Evolutionary conservation across 2,113 vertebrate genomes (phyloP).

Genomic region (Narcine bancroftii): DNA sequence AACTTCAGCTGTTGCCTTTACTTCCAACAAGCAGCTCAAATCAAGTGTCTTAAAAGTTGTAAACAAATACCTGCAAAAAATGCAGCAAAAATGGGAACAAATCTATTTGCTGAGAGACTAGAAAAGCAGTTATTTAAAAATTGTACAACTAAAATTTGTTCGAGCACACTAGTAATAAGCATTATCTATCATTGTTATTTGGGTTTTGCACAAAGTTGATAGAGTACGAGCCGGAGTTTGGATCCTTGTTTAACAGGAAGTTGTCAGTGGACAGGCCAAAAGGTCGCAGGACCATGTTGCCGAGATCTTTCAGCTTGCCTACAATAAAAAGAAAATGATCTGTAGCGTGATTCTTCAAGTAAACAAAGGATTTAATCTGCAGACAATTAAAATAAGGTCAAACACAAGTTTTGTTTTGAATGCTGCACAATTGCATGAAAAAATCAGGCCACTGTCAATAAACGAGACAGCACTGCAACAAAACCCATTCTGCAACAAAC

Average conservation of each 20-base stretch:
- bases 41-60: slow-evolving; percentile 12
- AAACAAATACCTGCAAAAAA: background rate
- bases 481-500: background rate
- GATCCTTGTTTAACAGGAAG: slow-evolving; percentile 90
- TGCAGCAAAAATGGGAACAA: slow-evolving; percentile 3
- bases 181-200: slow-evolving; percentile 73
- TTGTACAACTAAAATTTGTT: background rate
- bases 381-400: slow-evolving; percentile 5
- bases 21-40: slow-evolving; percentile 17
- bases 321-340: slow-evolving; percentile 39
- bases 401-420: background rate
- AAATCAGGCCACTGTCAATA: background rate
- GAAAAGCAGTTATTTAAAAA: slow-evolving; percentile 12
- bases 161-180: background rate
- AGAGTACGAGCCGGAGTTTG: slow-evolving; percentile 79
- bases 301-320: slow-evolving; percentile 95
- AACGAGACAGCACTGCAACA: background rate
- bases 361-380: background rate
- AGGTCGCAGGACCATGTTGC: slow-evolving; percentile 85
- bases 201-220: slow-evolving; percentile 89
- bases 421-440: background rate
- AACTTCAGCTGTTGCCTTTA: background rate
- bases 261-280: slow-evolving; percentile 93
- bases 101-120: background rate
- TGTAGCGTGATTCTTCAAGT: slow-evolving; percentile 22